Evolutionary conservation across 2,888 invertebrate genomes (phyloP).

Genomic region (Acrobeloides nanus): DNA sequence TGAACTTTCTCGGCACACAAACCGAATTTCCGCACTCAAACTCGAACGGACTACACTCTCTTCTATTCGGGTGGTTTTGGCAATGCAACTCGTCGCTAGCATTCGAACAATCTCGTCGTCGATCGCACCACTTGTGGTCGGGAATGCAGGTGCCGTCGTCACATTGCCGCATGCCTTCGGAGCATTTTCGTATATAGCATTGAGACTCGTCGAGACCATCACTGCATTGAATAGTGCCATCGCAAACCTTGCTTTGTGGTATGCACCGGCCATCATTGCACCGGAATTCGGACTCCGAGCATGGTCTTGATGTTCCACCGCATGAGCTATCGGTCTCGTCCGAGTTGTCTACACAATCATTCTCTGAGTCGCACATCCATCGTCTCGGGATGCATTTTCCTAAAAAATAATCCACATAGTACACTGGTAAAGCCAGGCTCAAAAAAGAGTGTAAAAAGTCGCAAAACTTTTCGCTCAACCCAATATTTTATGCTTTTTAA

Average conservation of each 20-base stretch:
- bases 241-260: slow-evolving; percentile 86
- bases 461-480: too few relatives aligned
- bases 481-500: too few relatives aligned
- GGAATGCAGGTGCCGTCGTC: slow-evolving; percentile 51
- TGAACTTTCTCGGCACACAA: slow-evolving; percentile 82
- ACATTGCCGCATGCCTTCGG: slow-evolving; percentile 43
- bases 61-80: slow-evolving; percentile 34
- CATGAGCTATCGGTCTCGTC: slow-evolving; percentile 60
- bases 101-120: slow-evolving; percentile 49
- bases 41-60: slow-evolving; percentile 63
- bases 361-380: slow-evolving; percentile 83
- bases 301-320: slow-evolving; percentile 65
- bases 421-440: too few relatives aligned
- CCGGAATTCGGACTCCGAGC: slow-evolving; percentile 54
- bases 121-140: slow-evolving; percentile 49
- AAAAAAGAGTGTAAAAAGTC: too few relatives aligned
- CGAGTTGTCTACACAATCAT: slow-evolving; percentile 82
- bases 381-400: slow-evolving; percentile 72
- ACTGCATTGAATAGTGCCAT: slow-evolving; percentile 90
- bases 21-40: slow-evolving; percentile 85
- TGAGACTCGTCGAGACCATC: slow-evolving; percentile 76
- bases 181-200: slow-evolving; percentile 41
- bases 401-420: too few relatives aligned
- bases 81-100: slow-evolving; percentile 48
- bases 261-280: slow-evolving; percentile 75